A percentile compares a stretch with the other conserved stretches of the same genome.
Evolutionary conservation across 2,888 invertebrate species (phyloP).

Genomic region (Schizaphis graminum): DNA sequence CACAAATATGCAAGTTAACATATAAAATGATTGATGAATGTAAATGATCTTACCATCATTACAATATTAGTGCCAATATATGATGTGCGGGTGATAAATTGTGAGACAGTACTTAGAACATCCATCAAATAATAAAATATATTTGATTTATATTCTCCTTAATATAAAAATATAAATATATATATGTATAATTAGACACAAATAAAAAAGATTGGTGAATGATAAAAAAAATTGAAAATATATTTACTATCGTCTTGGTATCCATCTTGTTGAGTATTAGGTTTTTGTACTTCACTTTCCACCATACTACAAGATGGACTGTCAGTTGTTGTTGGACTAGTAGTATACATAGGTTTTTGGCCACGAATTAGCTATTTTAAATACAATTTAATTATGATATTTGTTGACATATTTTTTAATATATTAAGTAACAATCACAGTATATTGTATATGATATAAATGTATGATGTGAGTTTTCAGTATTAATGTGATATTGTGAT

Average conservation of each 20-base stretch:
- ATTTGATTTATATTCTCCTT: constrained; percentile 71
- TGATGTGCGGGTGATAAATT: constrained; percentile 83
- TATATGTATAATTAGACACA: neutral
- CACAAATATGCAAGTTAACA: neutral
- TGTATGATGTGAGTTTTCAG: neutral
- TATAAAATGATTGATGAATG: neutral
- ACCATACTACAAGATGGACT: constrained; percentile 70
- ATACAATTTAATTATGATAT: neutral
- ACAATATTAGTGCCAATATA: constrained; percentile 89
- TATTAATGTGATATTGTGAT: constrained; percentile 36
- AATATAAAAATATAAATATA: constrained; percentile 63
- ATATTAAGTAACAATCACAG: neutral
- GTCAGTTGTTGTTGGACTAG: constrained; percentile 27
- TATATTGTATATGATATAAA: neutral
- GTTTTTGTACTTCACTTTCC: constrained; percentile 68
- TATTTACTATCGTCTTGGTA: constrained; percentile 69
- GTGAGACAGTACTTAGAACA: constrained; percentile 77
- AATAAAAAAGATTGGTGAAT: constrained; percentile 25
- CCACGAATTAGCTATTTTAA: constrained; percentile 53
- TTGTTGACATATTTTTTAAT: neutral
- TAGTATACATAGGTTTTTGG: constrained; percentile 40
- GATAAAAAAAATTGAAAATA: neutral
- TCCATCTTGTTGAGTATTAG: constrained; percentile 66
- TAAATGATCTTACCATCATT: constrained; percentile 84
- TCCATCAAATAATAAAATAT: constrained; percentile 76